Conservation (phyloP, 1,140 invertebrate genomes). For the Aphelenchoides fujianensis region DNA sequence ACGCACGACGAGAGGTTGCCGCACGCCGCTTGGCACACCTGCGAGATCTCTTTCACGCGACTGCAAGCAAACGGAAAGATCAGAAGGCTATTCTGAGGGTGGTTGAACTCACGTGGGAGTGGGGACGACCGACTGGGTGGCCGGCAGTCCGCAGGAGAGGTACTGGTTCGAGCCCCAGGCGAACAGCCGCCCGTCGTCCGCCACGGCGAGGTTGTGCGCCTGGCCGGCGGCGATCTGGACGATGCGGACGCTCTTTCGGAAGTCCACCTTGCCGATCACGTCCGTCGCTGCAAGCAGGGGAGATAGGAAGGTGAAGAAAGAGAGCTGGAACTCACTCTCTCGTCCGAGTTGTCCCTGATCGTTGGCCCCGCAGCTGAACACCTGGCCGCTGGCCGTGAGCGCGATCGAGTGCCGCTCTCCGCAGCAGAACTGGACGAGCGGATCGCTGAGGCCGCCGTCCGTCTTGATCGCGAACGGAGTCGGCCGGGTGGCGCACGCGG, state of each 20-base stretch:
- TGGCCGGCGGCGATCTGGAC: conserved; percentile 31
- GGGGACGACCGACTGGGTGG: not conserved
- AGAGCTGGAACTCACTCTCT: conserved; percentile 2
- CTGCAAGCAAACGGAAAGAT: conserved; percentile 11
- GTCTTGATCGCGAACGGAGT: conserved; percentile 15
- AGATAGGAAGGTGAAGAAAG: not conserved
- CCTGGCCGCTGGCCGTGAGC: conserved; percentile 8
- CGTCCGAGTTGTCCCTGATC: conserved; percentile 23
- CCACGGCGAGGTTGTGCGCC: conserved; percentile 26
- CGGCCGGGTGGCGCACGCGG: conserved; percentile 11
- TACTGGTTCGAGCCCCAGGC: conserved; percentile 26
- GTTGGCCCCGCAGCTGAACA: conserved; percentile 24
- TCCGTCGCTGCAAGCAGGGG: conserved; percentile 4
- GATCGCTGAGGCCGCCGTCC: not conserved
- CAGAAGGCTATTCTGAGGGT: not conserved
- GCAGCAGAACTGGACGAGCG: conserved; percentile 8
- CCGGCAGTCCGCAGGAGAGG: conserved; percentile 18
- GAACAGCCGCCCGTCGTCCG: conserved; percentile 33
- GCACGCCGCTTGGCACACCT: conserved; percentile 27
- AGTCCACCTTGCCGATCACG: conserved; percentile 27
- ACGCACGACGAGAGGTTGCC: conserved; percentile 18
- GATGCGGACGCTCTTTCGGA: not conserved
- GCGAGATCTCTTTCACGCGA: not conserved
- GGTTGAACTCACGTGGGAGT: conserved; percentile 9
- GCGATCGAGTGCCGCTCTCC: conserved; percentile 21